Percentiles rank a stretch among this genome's conserved stretches.
Conservation (phyloP, 2,113 vertebrate genomes). For the Clarias magur region DNA sequence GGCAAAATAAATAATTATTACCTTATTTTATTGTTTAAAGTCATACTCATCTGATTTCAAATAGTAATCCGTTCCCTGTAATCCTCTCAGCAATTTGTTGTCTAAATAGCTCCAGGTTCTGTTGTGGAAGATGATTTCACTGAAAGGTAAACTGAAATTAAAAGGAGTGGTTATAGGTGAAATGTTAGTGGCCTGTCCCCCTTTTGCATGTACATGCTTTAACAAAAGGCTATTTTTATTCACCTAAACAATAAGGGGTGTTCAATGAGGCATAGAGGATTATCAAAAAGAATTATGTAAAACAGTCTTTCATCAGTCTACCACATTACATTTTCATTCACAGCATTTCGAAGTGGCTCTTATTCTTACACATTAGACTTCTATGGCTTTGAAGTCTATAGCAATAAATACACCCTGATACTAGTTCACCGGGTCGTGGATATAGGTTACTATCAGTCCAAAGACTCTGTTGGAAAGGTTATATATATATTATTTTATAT, state of each 20-base stretch:
- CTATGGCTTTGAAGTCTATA: no score
- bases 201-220: background rate
- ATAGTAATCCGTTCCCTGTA: background rate
- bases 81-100: background rate
- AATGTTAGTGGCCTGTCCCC: background rate
- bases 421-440: no score
- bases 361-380: no score
- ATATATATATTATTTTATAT: no score
- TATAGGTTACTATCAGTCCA: no score
- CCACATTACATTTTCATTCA: no score
- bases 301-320: background rate
- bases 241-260: background rate
- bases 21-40: slow-evolving; percentile 6
- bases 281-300: background rate
- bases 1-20: background rate
- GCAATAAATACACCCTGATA: no score
- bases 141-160: background rate
- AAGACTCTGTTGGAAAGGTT: no score
- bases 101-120: background rate
- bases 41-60: background rate
- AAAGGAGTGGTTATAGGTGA: slow-evolving; percentile 12
- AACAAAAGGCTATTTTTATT: slow-evolving; percentile 4
- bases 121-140: background rate
- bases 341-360: no score
- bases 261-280: background rate